Conservation (phyloP, 2,888 invertebrate species). For the Tiliacea citrago region DNA sequence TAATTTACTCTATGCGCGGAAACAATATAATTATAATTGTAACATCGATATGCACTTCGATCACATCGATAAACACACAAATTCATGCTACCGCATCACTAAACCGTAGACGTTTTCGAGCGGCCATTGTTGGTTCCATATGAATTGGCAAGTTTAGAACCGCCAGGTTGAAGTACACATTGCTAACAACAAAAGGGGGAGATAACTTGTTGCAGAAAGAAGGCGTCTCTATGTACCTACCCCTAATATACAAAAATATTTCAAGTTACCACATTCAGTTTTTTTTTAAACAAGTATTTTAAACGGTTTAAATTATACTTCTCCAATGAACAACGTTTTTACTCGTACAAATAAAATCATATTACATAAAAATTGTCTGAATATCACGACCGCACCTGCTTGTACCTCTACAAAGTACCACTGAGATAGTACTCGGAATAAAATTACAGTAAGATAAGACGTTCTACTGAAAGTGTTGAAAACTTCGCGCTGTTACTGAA, state of each 20-base stretch:
- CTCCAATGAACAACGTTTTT: conserved; percentile 4
- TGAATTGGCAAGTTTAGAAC: too few relatives aligned
- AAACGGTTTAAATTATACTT: not conserved
- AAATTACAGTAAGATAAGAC: conserved; percentile 38
- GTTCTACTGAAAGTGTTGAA: conserved; percentile 24
- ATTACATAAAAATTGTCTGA: not conserved
- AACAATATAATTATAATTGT: too few relatives aligned
- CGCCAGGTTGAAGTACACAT: not conserved
- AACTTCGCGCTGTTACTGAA: conserved; percentile 33
- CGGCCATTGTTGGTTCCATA: too few relatives aligned
- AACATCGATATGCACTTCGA: too few relatives aligned
- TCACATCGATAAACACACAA: too few relatives aligned
- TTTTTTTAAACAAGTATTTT: too few relatives aligned
- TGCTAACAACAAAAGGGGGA: not conserved
- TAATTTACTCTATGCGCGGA: too few relatives aligned
- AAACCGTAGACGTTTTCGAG: too few relatives aligned
- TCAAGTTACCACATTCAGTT: too few relatives aligned
- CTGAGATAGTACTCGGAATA: conserved; percentile 35
- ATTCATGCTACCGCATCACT: too few relatives aligned
- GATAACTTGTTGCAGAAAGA: not conserved
- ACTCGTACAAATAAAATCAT: conserved; percentile 16
- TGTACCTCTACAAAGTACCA: not conserved
- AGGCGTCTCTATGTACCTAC: not conserved
- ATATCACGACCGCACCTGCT: conserved; percentile 13
- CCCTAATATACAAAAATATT: not conserved